These are phyloP conservation scores for Drosophila quinaria DNA, from an alignment of 2,888 invertebrate genomes.

Conservation along the genomic window DNA sequence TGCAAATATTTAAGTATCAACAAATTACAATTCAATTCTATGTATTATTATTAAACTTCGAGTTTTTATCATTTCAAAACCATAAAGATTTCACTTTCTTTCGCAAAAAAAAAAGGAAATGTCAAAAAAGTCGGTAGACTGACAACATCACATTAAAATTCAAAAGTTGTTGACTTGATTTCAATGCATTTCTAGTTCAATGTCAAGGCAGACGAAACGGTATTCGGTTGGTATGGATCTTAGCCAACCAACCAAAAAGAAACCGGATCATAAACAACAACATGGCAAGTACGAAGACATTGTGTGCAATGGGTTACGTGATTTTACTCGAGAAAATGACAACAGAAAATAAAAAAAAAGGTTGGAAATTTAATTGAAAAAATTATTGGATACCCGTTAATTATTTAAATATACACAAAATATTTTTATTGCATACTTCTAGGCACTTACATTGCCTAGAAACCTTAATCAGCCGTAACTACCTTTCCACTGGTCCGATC, in stretches of 20 bases:
- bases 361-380: too few relatives aligned
- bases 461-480: too few relatives aligned
- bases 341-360: too few relatives aligned
- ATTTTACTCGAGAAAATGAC: too few relatives aligned
- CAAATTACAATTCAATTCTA: not conserved
- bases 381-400: too few relatives aligned
- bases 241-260: not conserved
- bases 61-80: not conserved
- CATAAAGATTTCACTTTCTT: too few relatives aligned
- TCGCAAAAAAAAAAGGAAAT: not conserved
- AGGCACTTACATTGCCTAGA: too few relatives aligned
- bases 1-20: not conserved
- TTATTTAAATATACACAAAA: too few relatives aligned
- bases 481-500: too few relatives aligned
- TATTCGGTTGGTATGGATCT: constrained; percentile 3
- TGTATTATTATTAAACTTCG: not conserved
- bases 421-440: too few relatives aligned
- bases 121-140: not conserved
- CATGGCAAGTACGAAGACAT: not conserved
- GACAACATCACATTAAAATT: not conserved
- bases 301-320: constrained; percentile 19
- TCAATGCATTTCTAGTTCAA: constrained; percentile 13
- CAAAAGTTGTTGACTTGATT: not conserved
- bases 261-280: constrained; percentile 16
- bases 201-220: constrained; percentile 26